Base-by-base conservation (phyloP, 1,140 invertebrate species). In the Drosophila parabipectinata region DNA sequence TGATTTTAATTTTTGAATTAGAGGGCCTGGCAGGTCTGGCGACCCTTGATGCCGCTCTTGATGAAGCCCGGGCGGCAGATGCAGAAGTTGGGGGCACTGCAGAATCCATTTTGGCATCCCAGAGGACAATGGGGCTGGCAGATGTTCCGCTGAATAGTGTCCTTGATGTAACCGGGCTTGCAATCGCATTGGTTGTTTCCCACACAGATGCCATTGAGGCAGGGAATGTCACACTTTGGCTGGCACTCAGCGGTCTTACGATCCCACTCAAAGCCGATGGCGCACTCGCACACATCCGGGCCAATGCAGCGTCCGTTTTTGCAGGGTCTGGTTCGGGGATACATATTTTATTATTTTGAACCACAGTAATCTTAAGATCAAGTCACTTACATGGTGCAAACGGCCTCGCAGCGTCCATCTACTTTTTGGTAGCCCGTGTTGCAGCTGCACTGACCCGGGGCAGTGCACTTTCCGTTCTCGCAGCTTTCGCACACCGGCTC, bases 11-110 rank as follows among this genome's bases (percentile, higher is more conserved):
- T 24, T 48, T 14, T 34, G 9, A 10, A 12, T 37, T 39, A 88
- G 21, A 76, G 44, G 6, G 91, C 91, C 6, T 95, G 89, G 77
- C 95, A 96, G 12, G 87, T 91, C 50, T 95, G 93, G 21, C 94
- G 93, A 0, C 95, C 95, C 85, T 96, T 96, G 1, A 94, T 93
- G 50, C 95, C 94, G 73, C 95, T 94, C 76, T 95, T 95, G 56
- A 93, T 91, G 78, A 92, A 95, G 12, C 94, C 94, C 0, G 90
- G 90, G 59, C 93, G 92, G 71, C 94, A 95, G 28, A 93, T 91
- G 78, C 94, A 95, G 47, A 93, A 92, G 77, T 94, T 93, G 3
- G 94, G 94, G 1, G 91, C 92, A 4, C 93, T 93, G 75, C 95
- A 95, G 26, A 93, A 92, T 3, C 94, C 95, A 74, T 95, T 95